A percentile compares a stretch with the other conserved stretches of the same genome.
Conservation (phyloP, 2,113 vertebrate species). For the Notechis scutatus region DNA sequence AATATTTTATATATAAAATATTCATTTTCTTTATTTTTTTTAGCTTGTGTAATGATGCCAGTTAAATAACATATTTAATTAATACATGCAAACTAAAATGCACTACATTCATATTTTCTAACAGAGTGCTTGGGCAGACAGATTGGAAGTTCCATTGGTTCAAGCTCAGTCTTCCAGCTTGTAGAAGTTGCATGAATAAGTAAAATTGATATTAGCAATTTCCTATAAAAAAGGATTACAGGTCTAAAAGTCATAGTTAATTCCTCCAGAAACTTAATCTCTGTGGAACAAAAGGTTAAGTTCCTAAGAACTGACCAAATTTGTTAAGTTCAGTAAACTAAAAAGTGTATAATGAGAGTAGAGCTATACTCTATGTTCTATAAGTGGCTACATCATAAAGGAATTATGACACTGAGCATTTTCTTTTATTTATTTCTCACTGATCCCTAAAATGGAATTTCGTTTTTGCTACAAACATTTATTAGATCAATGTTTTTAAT, state of each 20-base stretch:
- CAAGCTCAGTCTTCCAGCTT: background rate
- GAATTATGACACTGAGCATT: background rate
- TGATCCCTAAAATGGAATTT: background rate
- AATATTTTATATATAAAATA: background rate
- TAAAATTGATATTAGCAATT: background rate
- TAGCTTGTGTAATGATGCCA: background rate
- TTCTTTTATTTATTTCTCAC: background rate
- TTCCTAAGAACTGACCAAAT: background rate
- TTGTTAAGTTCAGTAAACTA: background rate
- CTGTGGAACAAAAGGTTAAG: background rate
- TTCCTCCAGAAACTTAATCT: background rate
- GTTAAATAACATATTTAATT: background rate
- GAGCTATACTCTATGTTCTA: background rate
- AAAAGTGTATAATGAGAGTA: background rate
- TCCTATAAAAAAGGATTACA: background rate
- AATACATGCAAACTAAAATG: background rate
- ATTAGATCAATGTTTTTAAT: background rate
- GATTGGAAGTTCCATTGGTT: background rate
- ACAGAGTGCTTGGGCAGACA: background rate
- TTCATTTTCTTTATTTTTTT: background rate
- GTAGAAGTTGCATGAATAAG: background rate
- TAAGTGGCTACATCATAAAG: background rate
- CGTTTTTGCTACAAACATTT: background rate
- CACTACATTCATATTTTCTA: background rate
- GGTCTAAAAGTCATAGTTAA: background rate